Conservation (phyloP, 2,113 vertebrate genomes). For the Microtus oregoni region DNA sequence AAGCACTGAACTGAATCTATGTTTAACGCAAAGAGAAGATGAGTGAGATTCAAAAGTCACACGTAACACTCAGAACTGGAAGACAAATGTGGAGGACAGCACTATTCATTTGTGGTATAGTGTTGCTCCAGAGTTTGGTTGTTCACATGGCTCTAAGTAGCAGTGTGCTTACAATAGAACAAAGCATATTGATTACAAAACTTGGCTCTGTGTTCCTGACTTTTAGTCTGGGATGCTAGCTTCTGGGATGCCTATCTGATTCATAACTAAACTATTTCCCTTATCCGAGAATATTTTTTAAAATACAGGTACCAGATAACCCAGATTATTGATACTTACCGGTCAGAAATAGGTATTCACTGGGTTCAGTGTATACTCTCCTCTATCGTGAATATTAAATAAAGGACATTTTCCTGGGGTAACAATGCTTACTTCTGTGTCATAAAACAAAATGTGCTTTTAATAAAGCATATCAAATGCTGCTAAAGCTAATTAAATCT, state of each 20-base stretch:
- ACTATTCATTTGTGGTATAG: neutral
- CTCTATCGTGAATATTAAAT: neutral
- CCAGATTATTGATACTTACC: constrained; percentile 6
- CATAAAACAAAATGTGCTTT: too few species aligned
- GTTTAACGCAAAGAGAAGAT: neutral
- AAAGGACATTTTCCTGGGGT: too few species aligned
- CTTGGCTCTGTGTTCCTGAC: neutral
- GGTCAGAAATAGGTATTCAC: neutral
- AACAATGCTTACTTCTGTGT: too few species aligned
- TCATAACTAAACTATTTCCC: neutral
- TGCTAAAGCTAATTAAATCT: too few species aligned
- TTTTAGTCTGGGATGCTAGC: neutral
- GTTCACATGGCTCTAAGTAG: neutral
- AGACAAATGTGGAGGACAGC: neutral
- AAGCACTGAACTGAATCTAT: neutral
- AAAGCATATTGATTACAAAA: neutral
- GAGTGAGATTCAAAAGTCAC: too few species aligned
- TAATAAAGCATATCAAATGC: too few species aligned
- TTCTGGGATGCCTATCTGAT: neutral
- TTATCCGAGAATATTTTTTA: neutral
- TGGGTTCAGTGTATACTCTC: neutral
- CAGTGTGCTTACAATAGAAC: neutral
- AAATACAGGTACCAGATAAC: neutral
- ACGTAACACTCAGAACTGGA: neutral
- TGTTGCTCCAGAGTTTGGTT: neutral